Evolutionary conservation across 1,140 invertebrate species (phyloP), one percentile per base, ranked within the genome.

Genomic region (Colletes gigas): DNA sequence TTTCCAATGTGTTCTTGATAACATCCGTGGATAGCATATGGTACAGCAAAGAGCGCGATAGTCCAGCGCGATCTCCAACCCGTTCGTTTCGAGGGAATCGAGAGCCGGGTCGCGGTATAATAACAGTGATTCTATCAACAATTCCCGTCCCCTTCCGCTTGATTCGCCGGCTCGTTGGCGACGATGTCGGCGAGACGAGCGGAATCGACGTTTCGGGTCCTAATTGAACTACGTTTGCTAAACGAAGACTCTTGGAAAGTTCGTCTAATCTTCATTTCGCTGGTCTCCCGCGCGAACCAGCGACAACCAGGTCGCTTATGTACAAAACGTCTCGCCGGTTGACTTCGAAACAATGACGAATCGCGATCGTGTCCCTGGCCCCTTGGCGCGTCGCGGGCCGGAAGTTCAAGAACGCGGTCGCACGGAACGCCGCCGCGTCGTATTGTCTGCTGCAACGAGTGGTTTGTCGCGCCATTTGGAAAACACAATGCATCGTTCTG

Each of bases 381-480:
- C 47, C 55, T 80, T 39, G 72, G n/a, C 54, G 62, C 44, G 39
- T 52, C 57, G 54, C 44, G n/a, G 59, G 1, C 14, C 65, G 73
- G 55, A 62, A 68, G 52, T 81, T 30, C 71, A 50, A 71, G 80
- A 82, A 65, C 14, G 15, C 66, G 47, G 19, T 63, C 70, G n/a
- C 41, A 17, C 52, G 75, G 69, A 30, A 67, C 66, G 41, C 50
- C 66, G 41, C 50, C 75, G 55, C 44, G 71, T 55, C 60, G 77
- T 50, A 79, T 79, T 79, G 77, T 79, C 55, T 30, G 30, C 9
- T 19, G 3, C 19, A 41, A 17, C 14, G 76, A 78, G 65, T 60
- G 84, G 78, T 86, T 74, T 83, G 68, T 78, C 81, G 69, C 54
- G 78, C 82, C 87, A 88, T 87, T 88, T 88, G 72, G 88, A 88